Conservation (phyloP, 2,888 invertebrate genomes). For the Aricia artaxerxes region DNA sequence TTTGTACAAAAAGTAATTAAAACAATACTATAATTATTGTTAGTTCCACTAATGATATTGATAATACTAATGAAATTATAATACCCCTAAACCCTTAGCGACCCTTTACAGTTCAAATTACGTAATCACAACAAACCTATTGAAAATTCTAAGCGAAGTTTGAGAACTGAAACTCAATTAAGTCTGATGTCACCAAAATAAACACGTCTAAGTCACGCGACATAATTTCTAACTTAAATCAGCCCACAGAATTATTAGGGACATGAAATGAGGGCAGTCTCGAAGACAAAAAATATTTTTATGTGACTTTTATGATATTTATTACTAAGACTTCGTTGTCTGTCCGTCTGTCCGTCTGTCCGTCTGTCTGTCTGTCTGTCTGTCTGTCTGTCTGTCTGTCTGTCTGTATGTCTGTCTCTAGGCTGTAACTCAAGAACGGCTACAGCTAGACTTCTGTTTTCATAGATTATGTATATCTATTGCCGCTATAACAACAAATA, state of each 20-base stretch:
- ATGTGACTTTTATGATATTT: neutral
- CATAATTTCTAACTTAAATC: constrained; percentile 34
- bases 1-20: neutral
- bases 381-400: too few species aligned
- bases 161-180: constrained; percentile 43
- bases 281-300: neutral
- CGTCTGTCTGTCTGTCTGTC: too few species aligned
- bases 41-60: neutral
- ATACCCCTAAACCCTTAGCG: neutral
- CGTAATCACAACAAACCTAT: constrained; percentile 22
- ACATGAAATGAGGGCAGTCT: neutral
- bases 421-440: too few species aligned
- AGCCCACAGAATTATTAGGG: constrained; percentile 15
- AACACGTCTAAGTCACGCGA: constrained; percentile 41
- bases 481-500: too few species aligned
- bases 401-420: too few species aligned
- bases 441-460: too few species aligned
- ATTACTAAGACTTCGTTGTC: too few species aligned
- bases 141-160: constrained; percentile 38
- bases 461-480: too few species aligned
- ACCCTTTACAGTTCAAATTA: constrained; percentile 18
- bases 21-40: neutral
- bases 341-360: too few species aligned
- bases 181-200: constrained; percentile 42
- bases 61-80: neutral